These are phyloP conservation scores for Helicoverpa assulta DNA, from an alignment of 2,888 invertebrate species.

Conservation along the genomic window DNA sequence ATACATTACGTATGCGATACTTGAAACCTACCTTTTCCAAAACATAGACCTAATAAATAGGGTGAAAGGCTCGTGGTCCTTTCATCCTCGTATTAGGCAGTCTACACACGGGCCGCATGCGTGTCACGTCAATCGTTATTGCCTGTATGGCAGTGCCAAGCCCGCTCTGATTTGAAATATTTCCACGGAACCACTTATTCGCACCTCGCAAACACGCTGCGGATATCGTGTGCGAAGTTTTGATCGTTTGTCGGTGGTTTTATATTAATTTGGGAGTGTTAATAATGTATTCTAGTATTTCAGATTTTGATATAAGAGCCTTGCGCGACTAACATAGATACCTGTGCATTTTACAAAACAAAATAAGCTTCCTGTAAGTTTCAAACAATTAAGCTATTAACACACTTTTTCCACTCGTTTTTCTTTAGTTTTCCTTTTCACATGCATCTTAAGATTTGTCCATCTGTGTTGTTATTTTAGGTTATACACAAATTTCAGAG, in stretches of 20 bases:
- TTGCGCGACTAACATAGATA: too few species aligned
- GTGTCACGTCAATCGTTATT: conserved; percentile 88
- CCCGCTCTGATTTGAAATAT: conserved; percentile 89
- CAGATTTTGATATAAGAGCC: neutral
- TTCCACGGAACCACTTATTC: conserved; percentile 90
- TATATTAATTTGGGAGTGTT: neutral
- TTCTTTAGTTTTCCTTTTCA: too few species aligned
- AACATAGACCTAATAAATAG: conserved; percentile 81
- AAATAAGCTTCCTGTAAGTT: too few species aligned
- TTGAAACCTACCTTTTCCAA: conserved; percentile 69
- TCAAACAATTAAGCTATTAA: too few species aligned
- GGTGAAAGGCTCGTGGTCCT: conserved; percentile 79
- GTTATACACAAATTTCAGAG: too few species aligned
- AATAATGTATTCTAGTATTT: neutral
- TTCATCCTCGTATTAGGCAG: conserved; percentile 85
- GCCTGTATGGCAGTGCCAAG: conserved; percentile 81
- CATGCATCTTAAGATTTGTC: too few species aligned
- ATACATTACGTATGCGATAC: conserved; percentile 63
- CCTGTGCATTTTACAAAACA: too few species aligned
- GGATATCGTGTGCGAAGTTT: conserved; percentile 67
- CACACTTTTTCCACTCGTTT: too few species aligned
- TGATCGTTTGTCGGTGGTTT: conserved; percentile 68
- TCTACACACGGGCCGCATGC: conserved; percentile 82
- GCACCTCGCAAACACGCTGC: conserved; percentile 79
- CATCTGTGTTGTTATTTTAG: too few species aligned